These are phyloP conservation scores for Pristionchus arcanus DNA, from an alignment of 2,888 invertebrate species.

Conservation along the genomic window DNA sequence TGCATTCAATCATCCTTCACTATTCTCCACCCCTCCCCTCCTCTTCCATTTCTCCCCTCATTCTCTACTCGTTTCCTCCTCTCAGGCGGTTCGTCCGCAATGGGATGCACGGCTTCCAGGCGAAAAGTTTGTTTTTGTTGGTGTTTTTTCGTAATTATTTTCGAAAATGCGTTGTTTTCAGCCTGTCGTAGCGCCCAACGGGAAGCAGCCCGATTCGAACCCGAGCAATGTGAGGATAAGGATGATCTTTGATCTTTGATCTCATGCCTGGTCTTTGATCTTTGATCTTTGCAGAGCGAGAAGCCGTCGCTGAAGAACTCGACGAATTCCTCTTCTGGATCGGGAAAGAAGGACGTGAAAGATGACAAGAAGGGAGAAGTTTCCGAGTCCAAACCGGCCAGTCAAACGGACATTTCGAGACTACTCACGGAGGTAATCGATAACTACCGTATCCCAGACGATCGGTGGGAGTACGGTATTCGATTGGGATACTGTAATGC, in stretches of 20 bases:
- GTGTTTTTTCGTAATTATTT: neutral
- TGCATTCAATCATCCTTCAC: neutral
- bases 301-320: neutral
- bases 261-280: neutral
- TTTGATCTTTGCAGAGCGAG: constrained; percentile 12
- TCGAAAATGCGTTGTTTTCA: neutral
- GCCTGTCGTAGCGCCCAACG: neutral
- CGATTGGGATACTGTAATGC: neutral
- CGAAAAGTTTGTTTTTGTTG: neutral
- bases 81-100: constrained; percentile 5
- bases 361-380: neutral
- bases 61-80: neutral
- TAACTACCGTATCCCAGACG: neutral
- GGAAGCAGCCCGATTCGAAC: constrained; percentile 4
- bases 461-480: neutral
- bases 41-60: neutral
- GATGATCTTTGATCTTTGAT: constrained; percentile 36
- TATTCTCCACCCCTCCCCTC: neutral
- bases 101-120: constrained; percentile 37
- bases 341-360: neutral
- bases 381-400: neutral
- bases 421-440: neutral
- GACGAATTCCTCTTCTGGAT: neutral
- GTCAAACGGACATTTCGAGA: neutral
- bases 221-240: neutral